Evolutionary conservation across 2,113 vertebrate genomes (phyloP), one percentile per base, ranked within the genome.

Genomic region (Chauna torquata): DNA sequence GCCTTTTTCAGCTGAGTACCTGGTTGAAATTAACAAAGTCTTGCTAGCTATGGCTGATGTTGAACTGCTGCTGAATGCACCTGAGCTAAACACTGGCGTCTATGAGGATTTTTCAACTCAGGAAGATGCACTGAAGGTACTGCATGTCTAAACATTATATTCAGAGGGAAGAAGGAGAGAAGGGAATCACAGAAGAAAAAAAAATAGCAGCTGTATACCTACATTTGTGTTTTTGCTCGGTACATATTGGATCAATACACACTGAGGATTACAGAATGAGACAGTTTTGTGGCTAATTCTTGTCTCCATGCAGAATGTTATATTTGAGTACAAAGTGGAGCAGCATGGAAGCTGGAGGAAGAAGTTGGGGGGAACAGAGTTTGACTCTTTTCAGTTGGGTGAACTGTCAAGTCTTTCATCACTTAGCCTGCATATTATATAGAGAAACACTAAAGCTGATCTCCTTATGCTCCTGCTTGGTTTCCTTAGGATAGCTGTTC

Each of bases 81-180:
- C 99, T 1, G 99, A 99, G 94, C 98, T 99, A 40, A 99, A 97
- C 20, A 97, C 98, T 40, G 98, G 98, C 44, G 96, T 98, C 50
- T 99, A 99, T 27, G 98, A 99, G 74, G 98, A 99, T 88, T 99
- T 99, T 93, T 99, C 99, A 30, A 97, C 97, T 78, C 99, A 99
- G 92, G 99, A 99, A 93, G 99, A 99, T 92, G 98, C 97, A 18
- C 98, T 99, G 76, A 99, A 97, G 98, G 99, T 99, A 97, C 36
- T 88, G 27, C 25, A 76, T 81, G 40, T 16, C 6, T 71, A 81
- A 90, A 16, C 13, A 23, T 52, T 50, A 28, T 38, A 54, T 38
- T 58, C 9, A 55, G 59, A 89, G 66, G 20, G 54, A 57, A 86
- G 42, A 22, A 36, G 11, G 16, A 32, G 42, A 49, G 47, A 50